Conservation (phyloP, 2,797 vertebrate species). For the Fistularia commersonii region DNA sequence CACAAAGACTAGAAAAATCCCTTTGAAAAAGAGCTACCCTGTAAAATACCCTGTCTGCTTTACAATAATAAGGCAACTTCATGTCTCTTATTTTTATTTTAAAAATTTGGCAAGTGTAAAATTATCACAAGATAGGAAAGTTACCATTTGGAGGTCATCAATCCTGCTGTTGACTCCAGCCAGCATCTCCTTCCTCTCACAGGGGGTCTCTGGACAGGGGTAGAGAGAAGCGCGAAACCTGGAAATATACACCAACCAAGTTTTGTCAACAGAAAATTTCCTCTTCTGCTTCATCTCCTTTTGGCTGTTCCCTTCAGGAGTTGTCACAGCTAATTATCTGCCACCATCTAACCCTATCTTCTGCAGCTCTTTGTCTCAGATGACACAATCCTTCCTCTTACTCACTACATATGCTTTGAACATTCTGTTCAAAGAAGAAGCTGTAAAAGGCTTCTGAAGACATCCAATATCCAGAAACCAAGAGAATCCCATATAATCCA, state of each 20-base stretch:
- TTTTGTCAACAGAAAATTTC: not conserved
- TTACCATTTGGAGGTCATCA: constrained; percentile 97
- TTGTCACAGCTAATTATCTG: no score
- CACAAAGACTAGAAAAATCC: constrained; percentile 33
- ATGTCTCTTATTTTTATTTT: not conserved
- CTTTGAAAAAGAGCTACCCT: constrained; percentile 8
- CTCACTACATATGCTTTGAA: no score
- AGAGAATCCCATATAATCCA: no score
- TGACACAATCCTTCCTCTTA: no score
- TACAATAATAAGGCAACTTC: not conserved
- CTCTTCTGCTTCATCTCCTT: no score
- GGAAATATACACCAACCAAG: constrained; percentile 13
- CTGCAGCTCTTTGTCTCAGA: no score
- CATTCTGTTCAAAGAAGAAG: no score
- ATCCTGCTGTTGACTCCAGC: constrained; percentile 96
- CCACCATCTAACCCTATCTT: no score
- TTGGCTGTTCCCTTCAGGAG: no score
- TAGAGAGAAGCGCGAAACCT: constrained; percentile 98
- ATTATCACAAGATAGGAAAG: not conserved
- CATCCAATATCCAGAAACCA: no score
- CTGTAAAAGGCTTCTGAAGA: no score
- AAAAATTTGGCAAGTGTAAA: not conserved
- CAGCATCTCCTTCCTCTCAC: constrained; percentile 97
- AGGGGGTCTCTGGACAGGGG: constrained; percentile 93
- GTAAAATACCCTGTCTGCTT: not conserved